A percentile compares a stretch with the other conserved stretches of the same genome.
Evolutionary conservation across 2,797 vertebrate genomes (phyloP).

Genomic region (Lateolabrax maculatus): DNA sequence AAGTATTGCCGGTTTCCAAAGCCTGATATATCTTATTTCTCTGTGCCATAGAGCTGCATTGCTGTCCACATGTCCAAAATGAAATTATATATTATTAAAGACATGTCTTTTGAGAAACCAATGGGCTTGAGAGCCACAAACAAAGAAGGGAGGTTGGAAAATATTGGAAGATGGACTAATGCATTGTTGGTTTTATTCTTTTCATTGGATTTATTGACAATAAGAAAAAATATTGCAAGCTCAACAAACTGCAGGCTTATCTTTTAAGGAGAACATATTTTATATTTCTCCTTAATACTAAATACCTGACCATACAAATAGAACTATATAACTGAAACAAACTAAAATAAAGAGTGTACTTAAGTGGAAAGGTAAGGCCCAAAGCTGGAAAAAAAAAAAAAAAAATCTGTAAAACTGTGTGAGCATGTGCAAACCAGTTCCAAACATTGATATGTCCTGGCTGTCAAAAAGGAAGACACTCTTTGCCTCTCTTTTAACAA

Average conservation of each 20-base stretch:
- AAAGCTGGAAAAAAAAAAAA: background rate
- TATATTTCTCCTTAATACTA: background rate
- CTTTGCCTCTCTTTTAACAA: constrained; percentile 51
- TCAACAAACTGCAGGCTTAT: background rate
- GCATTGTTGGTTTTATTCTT: background rate
- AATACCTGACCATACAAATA: background rate
- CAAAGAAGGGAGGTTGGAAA: too few species aligned
- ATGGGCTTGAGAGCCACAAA: too few species aligned
- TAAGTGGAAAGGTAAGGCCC: too few species aligned
- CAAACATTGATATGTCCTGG: constrained; percentile 33
- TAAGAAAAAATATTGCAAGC: too few species aligned
- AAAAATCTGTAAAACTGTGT: background rate
- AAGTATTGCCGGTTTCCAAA: too few species aligned
- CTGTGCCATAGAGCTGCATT: too few species aligned
- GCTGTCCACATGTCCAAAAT: too few species aligned
- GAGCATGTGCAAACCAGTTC: background rate
- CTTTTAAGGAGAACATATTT: background rate
- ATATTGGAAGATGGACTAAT: background rate
- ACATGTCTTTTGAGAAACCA: background rate
- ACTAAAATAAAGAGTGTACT: background rate
- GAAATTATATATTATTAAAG: background rate
- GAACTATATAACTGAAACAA: background rate
- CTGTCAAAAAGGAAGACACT: constrained; percentile 41
- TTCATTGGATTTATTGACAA: background rate
- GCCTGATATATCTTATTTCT: too few species aligned